phyloP scores from a whole-genome alignment of 2,113 vertebrate species.

The Protobothrops flavoviridis region DNA sequence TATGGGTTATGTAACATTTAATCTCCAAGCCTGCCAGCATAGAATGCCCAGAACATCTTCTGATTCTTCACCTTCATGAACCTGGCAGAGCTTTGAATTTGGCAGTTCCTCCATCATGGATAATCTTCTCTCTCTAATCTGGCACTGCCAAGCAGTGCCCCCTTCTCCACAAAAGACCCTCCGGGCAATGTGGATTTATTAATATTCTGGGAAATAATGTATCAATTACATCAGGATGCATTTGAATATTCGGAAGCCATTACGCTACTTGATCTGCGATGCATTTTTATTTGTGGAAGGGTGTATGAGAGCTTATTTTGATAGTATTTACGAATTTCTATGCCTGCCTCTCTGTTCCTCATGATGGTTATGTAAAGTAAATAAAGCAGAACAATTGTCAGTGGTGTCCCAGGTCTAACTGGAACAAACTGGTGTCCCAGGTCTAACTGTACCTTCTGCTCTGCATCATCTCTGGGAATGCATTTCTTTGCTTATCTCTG shows the following conservation, averaged over 20 bases:
- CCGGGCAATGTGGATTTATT: slow-evolving; percentile 63
- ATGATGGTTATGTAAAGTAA: background rate
- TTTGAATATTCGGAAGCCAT: slow-evolving; percentile 70
- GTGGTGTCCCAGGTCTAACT: background rate
- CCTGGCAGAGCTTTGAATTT: background rate
- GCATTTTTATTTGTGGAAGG: background rate
- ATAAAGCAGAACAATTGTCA: background rate
- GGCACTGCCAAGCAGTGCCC: slow-evolving; percentile 46
- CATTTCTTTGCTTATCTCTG: background rate
- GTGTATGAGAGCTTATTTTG: background rate
- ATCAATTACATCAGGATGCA: slow-evolving; percentile 64
- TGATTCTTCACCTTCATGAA: background rate
- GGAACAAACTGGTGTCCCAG: background rate
- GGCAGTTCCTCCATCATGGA: background rate
- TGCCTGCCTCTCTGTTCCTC: background rate
- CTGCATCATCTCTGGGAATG: background rate
- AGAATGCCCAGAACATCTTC: background rate
- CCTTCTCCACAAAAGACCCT: slow-evolving; percentile 57
- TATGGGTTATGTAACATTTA: background rate
- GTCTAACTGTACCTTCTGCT: background rate
- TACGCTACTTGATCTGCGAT: slow-evolving; percentile 37
- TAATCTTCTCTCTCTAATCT: slow-evolving; percentile 60
- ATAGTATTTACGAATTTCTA: background rate
- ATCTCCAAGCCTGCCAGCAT: background rate
- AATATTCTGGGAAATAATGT: slow-evolving; percentile 69